These are phyloP conservation scores for Schizopygopsis malacanthus DNA, from an alignment of 2,797 vertebrate genomes.

Conservation along the genomic window DNA sequence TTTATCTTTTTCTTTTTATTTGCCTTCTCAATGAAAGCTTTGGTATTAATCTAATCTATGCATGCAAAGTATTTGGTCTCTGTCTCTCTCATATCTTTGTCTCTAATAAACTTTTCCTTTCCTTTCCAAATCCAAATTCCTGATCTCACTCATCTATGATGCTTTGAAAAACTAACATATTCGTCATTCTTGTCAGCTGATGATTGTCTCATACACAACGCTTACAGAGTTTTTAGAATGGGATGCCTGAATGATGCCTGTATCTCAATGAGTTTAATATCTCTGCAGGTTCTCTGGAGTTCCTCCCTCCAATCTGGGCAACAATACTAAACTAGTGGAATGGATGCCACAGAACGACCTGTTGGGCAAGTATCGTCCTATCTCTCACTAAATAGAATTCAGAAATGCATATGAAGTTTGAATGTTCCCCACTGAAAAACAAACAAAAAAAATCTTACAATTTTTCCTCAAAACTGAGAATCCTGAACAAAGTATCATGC, in stretches of 20 bases:
- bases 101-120: background rate
- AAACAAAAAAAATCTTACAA: too few species aligned
- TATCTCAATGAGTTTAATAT: conserved; percentile 9
- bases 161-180: background rate
- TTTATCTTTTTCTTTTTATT: conserved; percentile 69
- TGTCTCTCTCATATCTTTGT: background rate
- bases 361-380: conserved; percentile 83
- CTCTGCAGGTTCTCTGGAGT: conserved; percentile 90
- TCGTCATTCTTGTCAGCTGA: background rate
- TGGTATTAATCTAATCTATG: conserved; percentile 60
- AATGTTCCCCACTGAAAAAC: background rate
- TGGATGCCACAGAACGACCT: conserved; percentile 99
- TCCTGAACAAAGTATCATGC: too few species aligned
- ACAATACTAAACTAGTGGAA: conserved; percentile 97
- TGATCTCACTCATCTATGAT: background rate
- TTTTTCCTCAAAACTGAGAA: background rate
- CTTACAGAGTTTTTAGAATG: background rate
- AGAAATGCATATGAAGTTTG: background rate
- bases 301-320: conserved; percentile 91
- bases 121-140: background rate
- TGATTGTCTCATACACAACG: background rate
- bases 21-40: conserved; percentile 73
- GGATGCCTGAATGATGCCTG: background rate
- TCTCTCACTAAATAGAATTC: background rate
- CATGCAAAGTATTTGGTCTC: conserved; percentile 53